Percentiles rank a stretch among this genome's conserved stretches.
These are phyloP conservation scores for Lysiphlebus fabarum DNA, from an alignment of 1,140 invertebrate species.

Conservation along the genomic window DNA sequence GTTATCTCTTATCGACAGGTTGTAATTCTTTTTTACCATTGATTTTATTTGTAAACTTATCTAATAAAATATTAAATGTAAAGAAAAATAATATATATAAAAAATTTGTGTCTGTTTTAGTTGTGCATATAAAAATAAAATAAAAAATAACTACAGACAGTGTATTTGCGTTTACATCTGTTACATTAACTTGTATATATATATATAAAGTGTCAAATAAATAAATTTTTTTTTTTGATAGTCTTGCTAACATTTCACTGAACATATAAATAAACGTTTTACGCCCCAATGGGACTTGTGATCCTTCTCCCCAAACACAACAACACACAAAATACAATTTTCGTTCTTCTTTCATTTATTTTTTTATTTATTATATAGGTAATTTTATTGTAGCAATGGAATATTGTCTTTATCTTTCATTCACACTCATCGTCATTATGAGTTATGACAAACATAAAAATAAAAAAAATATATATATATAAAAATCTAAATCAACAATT, in stretches of 20 bases:
- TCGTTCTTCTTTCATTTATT: background rate
- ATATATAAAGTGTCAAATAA: background rate
- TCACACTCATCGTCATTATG: constrained; percentile 25
- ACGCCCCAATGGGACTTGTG: constrained; percentile 35
- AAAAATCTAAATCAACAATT: constrained; percentile 45
- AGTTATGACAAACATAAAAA: constrained; percentile 53
- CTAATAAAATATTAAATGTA: background rate
- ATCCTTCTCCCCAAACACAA: background rate
- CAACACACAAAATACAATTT: background rate
- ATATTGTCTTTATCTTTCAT: constrained; percentile 21
- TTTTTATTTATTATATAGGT: background rate
- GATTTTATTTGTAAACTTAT: too few relatives aligned
- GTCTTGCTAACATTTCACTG: constrained; percentile 35
- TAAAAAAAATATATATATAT: too few relatives aligned
- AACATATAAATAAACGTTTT: constrained; percentile 55
- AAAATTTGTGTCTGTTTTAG: background rate
- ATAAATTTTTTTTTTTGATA: too few relatives aligned
- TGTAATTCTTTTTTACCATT: constrained; percentile 11
- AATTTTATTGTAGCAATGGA: background rate
- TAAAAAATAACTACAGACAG: too few relatives aligned
- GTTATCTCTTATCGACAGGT: constrained; percentile 21
- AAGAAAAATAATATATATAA: constrained; percentile 10
- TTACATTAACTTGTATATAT: constrained; percentile 10
- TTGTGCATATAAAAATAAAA: background rate
- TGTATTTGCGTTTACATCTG: background rate